Conservation (phyloP, 2,888 invertebrate genomes). For the Stenodera caucasica region DNA sequence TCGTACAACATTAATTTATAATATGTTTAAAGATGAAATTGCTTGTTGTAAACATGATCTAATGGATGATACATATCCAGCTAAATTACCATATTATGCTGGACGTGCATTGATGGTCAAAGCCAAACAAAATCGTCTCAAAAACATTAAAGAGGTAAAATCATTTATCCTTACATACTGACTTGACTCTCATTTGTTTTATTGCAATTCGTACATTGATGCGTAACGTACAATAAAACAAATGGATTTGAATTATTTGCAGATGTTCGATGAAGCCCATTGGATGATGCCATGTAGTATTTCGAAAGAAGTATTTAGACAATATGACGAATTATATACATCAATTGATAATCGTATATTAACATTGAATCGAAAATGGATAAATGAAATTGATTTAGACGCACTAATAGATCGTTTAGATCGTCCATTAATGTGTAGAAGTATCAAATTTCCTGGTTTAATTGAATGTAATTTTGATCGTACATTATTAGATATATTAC, state of each 20-base stretch:
- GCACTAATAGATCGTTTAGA: slow-evolving; percentile 62
- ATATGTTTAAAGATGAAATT: slow-evolving; percentile 75
- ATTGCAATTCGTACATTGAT: slow-evolving; percentile 5
- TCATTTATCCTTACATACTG: slow-evolving; percentile 6
- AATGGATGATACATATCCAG: slow-evolving; percentile 63
- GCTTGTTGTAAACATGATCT: slow-evolving; percentile 72
- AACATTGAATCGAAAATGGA: slow-evolving; percentile 62
- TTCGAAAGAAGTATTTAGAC: slow-evolving; percentile 70
- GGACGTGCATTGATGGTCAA: slow-evolving; percentile 71
- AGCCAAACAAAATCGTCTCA: slow-evolving; percentile 67
- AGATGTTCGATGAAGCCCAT: slow-evolving; percentile 71
- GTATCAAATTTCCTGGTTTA: slow-evolving; percentile 64
- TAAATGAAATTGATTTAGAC: slow-evolving; percentile 64
- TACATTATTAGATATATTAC: slow-evolving; percentile 63
- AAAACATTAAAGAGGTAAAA: slow-evolving; percentile 62
- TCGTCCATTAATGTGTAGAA: slow-evolving; percentile 72
- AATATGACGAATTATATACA: slow-evolving; percentile 65
- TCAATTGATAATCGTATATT: slow-evolving; percentile 63
- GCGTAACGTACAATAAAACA: too few species aligned
- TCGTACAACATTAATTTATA: slow-evolving; percentile 70
- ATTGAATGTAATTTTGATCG: slow-evolving; percentile 81
- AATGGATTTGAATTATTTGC: slow-evolving; percentile 24
- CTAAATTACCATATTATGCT: slow-evolving; percentile 70
- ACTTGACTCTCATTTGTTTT: too few species aligned
- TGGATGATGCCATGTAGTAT: slow-evolving; percentile 78